These are phyloP conservation scores for Gila orcuttii DNA, from an alignment of 2,113 vertebrate genomes.

Conservation along the genomic window DNA sequence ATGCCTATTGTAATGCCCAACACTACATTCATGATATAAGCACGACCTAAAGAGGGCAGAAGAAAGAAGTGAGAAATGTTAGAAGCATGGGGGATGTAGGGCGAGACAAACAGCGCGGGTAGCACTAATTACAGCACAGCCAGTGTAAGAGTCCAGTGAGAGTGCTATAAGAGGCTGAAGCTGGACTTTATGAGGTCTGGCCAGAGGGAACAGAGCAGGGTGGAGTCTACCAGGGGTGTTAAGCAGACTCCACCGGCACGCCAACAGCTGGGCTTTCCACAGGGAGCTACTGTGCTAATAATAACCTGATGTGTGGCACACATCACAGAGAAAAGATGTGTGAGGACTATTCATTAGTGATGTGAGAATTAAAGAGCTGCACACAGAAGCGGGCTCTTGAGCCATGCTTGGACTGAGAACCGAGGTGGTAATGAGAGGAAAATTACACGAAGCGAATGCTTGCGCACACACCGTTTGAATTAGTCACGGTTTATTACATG, in stretches of 20 bases:
- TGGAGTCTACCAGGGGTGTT: slow-evolving; percentile 36
- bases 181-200: slow-evolving; percentile 44
- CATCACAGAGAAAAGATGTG: slow-evolving; percentile 26
- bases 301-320: slow-evolving; percentile 43
- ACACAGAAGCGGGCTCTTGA: slow-evolving; percentile 36
- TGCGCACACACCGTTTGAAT: slow-evolving; percentile 8
- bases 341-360: slow-evolving; percentile 40
- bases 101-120: slow-evolving; percentile 59
- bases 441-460: slow-evolving; percentile 15
- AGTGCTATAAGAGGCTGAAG: slow-evolving; percentile 42
- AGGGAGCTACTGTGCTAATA: slow-evolving; percentile 38
- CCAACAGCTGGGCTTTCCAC: slow-evolving; percentile 38
- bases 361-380: slow-evolving; percentile 48
- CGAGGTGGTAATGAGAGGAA: slow-evolving; percentile 43
- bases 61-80: slow-evolving; percentile 44
- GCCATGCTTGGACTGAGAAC: slow-evolving; percentile 28
- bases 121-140: slow-evolving; percentile 53
- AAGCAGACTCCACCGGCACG: slow-evolving; percentile 20
- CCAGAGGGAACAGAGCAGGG: slow-evolving; percentile 23
- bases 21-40: not conserved
- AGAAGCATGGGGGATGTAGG: slow-evolving; percentile 16
- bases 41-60: slow-evolving; percentile 29
- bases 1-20: not conserved
- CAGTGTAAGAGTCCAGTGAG: slow-evolving; percentile 48
- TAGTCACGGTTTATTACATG: slow-evolving; percentile 39